Percentiles rank a stretch among this genome's conserved stretches.
These are phyloP conservation scores for Pelusios castaneus DNA, from an alignment of 2,113 vertebrate species.

Conservation along the genomic window DNA sequence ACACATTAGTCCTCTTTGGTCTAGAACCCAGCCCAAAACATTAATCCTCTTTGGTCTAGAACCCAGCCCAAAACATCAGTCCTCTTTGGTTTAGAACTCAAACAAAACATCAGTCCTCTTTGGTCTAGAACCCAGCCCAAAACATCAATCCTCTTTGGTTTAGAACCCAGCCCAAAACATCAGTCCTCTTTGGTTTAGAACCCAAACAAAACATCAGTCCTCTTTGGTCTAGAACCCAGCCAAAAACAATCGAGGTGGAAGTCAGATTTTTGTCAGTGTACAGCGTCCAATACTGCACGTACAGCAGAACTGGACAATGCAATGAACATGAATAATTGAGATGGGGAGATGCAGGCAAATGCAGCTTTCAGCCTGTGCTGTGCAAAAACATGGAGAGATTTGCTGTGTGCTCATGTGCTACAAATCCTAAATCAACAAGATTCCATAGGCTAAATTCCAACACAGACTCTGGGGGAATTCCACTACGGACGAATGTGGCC, in stretches of 20 bases:
- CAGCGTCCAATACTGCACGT: background rate
- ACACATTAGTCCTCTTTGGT: background rate
- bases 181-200: background rate
- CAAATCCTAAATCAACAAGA: background rate
- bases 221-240: background rate
- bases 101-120: background rate
- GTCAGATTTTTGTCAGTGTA: background rate
- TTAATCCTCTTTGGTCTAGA: no score
- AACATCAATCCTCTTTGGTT: background rate
- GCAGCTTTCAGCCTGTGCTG: background rate
- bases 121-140: background rate
- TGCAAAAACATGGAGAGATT: background rate
- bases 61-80: background rate
- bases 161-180: background rate
- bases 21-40: no score
- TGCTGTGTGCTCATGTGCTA: background rate
- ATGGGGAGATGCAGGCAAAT: background rate
- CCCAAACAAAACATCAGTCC: background rate
- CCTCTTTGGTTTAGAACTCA: background rate
- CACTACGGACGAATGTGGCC: background rate
- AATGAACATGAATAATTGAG: background rate
- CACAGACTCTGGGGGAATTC: background rate
- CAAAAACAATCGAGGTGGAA: background rate
- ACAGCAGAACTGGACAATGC: background rate
- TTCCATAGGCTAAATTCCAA: background rate